Conservation (phyloP, 2,113 vertebrate species). For the Ancistrus triradiatus region DNA sequence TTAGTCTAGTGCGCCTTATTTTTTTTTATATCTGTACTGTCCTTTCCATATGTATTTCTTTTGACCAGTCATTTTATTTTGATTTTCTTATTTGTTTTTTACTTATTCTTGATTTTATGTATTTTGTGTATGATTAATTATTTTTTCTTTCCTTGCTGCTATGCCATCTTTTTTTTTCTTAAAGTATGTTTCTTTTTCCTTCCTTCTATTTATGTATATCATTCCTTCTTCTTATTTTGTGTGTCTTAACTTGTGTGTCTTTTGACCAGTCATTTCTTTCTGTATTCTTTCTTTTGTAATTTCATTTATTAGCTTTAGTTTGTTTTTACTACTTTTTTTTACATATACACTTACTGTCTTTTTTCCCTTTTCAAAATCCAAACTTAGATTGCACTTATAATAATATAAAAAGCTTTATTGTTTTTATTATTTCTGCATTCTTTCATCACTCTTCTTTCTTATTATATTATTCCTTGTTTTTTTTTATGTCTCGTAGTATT, state of each 20-base stretch:
- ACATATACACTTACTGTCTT: background rate
- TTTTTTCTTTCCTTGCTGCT: background rate
- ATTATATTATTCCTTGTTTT: too few species aligned
- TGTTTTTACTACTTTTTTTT: background rate
- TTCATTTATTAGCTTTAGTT: background rate
- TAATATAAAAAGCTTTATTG: too few species aligned
- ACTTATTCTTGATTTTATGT: too few species aligned
- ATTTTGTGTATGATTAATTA: background rate
- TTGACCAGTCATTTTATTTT: background rate
- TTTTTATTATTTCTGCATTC: background rate
- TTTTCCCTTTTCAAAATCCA: too few species aligned
- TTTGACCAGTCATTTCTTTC: too few species aligned
- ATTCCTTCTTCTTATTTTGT: background rate
- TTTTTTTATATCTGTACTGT: background rate
- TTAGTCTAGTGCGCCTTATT: background rate
- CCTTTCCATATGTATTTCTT: background rate
- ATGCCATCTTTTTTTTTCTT: background rate
- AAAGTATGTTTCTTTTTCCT: background rate
- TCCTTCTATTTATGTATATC: background rate
- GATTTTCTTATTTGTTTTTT: too few species aligned
- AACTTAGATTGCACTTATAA: too few species aligned
- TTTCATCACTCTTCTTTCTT: too few species aligned
- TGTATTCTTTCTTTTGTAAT: background rate
- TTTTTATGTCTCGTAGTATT: too few species aligned
- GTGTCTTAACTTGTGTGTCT: too few species aligned